Percentiles rank a stretch among this genome's conserved stretches.
phyloP scores from a whole-genome alignment of 2,888 invertebrate species.

The Geotrupes spiniger region DNA sequence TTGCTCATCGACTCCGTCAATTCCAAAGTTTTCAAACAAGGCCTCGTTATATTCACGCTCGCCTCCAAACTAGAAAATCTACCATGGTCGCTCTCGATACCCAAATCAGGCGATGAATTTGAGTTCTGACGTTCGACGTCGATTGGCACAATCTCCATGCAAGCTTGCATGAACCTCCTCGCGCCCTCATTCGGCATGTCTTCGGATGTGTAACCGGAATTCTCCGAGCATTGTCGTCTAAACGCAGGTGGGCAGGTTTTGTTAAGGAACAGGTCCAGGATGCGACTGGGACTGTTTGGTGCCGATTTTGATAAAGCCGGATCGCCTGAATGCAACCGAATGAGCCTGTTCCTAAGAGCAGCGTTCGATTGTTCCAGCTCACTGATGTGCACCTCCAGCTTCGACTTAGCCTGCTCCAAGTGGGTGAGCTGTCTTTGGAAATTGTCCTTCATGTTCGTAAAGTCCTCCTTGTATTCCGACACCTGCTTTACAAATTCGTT shows the following conservation, averaged over 20 bases:
- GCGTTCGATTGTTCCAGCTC: slow-evolving; percentile 48
- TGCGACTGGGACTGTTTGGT: slow-evolving; percentile 27
- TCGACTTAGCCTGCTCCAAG: slow-evolving; percentile 53
- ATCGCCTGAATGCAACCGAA: slow-evolving; percentile 35
- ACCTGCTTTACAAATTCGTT: slow-evolving; percentile 49
- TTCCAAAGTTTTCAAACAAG: slow-evolving; percentile 51
- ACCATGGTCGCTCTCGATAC: slow-evolving; percentile 81
- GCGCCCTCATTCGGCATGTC: slow-evolving; percentile 31
- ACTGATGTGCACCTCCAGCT: slow-evolving; percentile 48
- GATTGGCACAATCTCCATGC: slow-evolving; percentile 15
- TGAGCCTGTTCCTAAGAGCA: slow-evolving; percentile 44
- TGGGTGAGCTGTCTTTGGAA: slow-evolving; percentile 42
- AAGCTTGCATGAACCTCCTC: background rate
- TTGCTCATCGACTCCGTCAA: slow-evolving; percentile 48
- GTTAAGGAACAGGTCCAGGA: slow-evolving; percentile 24
- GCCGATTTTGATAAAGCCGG: slow-evolving; percentile 24
- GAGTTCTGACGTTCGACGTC: slow-evolving; percentile 45
- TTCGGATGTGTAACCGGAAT: slow-evolving; percentile 53
- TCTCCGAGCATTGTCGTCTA: slow-evolving; percentile 41
- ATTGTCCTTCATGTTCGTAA: slow-evolving; percentile 36
- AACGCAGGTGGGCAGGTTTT: slow-evolving; percentile 19
- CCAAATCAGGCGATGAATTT: slow-evolving; percentile 78
- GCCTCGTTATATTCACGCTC: slow-evolving; percentile 47
- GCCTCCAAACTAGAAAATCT: slow-evolving; percentile 64
- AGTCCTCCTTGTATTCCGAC: slow-evolving; percentile 40